phyloP scores from a whole-genome alignment of 2,888 invertebrate species.

The Pegoplata infirma region DNA sequence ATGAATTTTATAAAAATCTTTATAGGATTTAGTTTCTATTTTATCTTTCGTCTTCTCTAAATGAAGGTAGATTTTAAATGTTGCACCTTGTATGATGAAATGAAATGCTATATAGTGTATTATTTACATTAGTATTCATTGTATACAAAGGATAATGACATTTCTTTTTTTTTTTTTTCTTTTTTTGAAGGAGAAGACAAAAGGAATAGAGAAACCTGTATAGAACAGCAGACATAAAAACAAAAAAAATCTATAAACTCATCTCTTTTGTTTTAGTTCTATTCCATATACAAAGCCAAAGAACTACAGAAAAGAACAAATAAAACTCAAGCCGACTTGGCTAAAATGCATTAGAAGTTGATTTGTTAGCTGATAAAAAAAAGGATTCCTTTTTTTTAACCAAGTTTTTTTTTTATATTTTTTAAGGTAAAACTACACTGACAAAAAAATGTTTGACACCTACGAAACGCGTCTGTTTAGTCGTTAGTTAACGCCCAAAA shows the following conservation, averaged over 20 bases:
- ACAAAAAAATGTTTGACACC: no score
- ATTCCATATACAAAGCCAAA: neutral
- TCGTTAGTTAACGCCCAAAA: no score
- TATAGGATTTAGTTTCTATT: constrained; percentile 3
- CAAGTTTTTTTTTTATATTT: neutral
- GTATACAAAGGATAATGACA: constrained; percentile 50
- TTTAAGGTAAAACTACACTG: neutral
- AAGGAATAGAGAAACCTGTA: constrained; percentile 22
- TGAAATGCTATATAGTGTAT: neutral
- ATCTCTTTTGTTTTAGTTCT: constrained; percentile 11
- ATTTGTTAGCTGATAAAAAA: constrained; percentile 54
- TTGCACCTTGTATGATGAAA: constrained; percentile 42
- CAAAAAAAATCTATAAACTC: constrained; percentile 35
- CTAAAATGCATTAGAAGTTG: constrained; percentile 54
- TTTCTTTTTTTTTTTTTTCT: no score
- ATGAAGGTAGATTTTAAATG: constrained; percentile 45
- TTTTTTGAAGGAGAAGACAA: constrained; percentile 11
- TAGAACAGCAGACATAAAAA: constrained; percentile 24
- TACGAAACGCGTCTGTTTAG: no score
- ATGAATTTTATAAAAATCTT: constrained; percentile 24
- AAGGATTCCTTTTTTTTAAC: no score
- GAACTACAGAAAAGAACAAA: constrained; percentile 2
- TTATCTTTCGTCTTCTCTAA: no score
- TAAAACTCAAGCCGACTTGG: constrained; percentile 27
- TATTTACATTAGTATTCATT: constrained; percentile 31